Evolutionary conservation across 2,797 vertebrate genomes (phyloP).

Genomic region (Podarcis siculus): DNA sequence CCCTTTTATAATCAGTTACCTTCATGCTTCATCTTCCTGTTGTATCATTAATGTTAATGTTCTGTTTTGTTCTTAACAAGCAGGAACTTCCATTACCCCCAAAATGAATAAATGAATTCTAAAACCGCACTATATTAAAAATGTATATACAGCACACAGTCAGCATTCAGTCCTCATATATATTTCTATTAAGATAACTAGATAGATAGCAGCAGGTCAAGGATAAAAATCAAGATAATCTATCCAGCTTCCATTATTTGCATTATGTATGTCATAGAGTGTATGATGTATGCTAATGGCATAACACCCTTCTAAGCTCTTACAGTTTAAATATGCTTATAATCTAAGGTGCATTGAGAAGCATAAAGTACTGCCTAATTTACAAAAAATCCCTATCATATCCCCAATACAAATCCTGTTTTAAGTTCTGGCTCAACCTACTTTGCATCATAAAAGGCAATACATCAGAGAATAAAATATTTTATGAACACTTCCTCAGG

Average conservation of each 20-base stretch:
- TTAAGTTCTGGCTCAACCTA: neutral
- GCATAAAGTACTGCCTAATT: neutral
- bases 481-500: neutral
- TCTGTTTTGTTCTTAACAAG: constrained; percentile 57
- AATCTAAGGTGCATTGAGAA: neutral
- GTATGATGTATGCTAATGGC: neutral
- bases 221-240: neutral
- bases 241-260: constrained; percentile 9
- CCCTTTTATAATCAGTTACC: constrained; percentile 58
- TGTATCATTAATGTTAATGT: constrained; percentile 70
- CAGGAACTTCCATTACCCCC: constrained; percentile 56
- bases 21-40: constrained; percentile 51
- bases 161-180: constrained; percentile 15
- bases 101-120: constrained; percentile 71
- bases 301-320: constrained; percentile 1
- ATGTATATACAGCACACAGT: neutral
- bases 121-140: constrained; percentile 56
- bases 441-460: neutral
- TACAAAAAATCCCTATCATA: neutral
- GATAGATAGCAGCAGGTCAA: neutral
- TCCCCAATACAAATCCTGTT: accelerated
- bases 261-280: neutral
- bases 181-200: neutral
- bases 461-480: neutral
- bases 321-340: neutral